Evolutionary conservation across 2,797 vertebrate genomes (phyloP).

Genomic region (Falco columbarius): DNA sequence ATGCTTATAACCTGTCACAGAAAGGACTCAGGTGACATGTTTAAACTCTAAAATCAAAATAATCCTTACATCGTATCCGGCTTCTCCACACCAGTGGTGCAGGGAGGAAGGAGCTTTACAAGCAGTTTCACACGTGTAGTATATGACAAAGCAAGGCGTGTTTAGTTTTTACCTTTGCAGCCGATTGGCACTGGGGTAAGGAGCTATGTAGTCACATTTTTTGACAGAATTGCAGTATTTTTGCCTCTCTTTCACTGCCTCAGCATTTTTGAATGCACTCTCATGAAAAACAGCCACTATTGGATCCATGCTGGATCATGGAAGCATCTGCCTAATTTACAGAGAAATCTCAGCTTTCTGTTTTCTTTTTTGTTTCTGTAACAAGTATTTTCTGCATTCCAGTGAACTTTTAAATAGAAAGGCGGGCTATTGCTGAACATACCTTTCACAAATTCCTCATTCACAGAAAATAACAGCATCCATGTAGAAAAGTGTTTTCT

Average conservation of each 20-base stretch:
- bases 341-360: not conserved
- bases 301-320: not conserved
- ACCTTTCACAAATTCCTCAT: not conserved
- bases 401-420: not conserved
- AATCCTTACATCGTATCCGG: not conserved
- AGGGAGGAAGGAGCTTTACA: not conserved
- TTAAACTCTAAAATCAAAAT: not conserved
- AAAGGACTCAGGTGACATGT: not conserved
- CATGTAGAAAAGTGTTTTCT: not conserved
- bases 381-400: not conserved
- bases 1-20: no score
- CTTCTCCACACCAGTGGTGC: not conserved
- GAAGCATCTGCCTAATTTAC: not conserved
- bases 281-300: not conserved
- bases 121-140: no score
- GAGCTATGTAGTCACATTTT: rapidly evolving
- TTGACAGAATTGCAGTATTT: not conserved
- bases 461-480: not conserved
- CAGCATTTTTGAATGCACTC: not conserved
- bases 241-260: not conserved
- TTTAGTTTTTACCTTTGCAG: not conserved
- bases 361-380: not conserved
- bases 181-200: not conserved
- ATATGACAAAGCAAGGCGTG: not conserved
- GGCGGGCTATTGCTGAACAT: not conserved